Evolutionary conservation across 2,888 invertebrate genomes (phyloP), one percentile per base, ranked within the genome.

Genomic region (Aethes cnicana): DNA sequence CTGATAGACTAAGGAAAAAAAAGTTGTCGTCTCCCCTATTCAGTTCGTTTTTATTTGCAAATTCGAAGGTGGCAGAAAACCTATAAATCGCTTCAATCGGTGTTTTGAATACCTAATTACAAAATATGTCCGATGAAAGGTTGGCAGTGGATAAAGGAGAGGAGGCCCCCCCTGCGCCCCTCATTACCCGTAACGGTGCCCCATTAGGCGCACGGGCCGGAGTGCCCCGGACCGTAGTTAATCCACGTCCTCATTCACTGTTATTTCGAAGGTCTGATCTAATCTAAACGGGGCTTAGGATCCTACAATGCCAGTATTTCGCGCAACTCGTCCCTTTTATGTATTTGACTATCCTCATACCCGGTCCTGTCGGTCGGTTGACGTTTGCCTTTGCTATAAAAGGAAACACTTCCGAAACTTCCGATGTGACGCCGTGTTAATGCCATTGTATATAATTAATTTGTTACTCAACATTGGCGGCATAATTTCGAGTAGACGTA

Each of bases 181-280:
- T 85, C 84, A 83, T 87, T 85, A 82, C 85, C 77, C 84, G 79
- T 84, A 86, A 87, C 86, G 77, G 81, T 79, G 81, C 70, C 76
- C 88, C 87, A 88, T 88, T 88, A 86, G 83, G 84, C 83, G 83
- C 84, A 83, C 83, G 84, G 85, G 79, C 84, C 85, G 75, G 80
- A 85, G 84, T 86, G 84, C 81, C 74, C 83, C 84, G 86, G 85
- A 87, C 87, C 89, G 86, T 86, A 88, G 87, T 89, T 88, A 89
- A 89, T 88, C 89, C 89, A 86, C 84, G 86, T 87, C 87, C 88
- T 89, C 87, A 87, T 89, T 89, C 87, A 85, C 87, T 89, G 89
- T 89, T 89, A 89, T 89, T 89, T 86, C 86, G 84, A 86, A 87
- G 88, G 86, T 84, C 87, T 88, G 87, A 88, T 89, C 88, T 88